Evolutionary conservation across 2,113 vertebrate genomes (phyloP).

Genomic region (Peromyscus polionotus): DNA sequence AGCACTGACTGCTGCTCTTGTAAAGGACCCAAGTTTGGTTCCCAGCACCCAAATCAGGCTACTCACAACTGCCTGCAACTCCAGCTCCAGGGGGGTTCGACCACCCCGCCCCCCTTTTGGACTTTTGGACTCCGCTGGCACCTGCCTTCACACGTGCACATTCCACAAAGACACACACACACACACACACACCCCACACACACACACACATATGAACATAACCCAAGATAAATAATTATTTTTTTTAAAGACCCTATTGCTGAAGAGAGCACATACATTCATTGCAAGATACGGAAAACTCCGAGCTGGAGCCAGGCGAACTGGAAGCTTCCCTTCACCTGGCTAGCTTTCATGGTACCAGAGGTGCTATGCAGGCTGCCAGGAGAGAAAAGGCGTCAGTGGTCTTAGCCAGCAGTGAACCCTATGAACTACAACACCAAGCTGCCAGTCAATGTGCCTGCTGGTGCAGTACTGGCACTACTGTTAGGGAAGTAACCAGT

Average conservation of each 20-base stretch:
- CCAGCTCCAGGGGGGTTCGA: neutral
- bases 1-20: neutral
- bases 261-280: neutral
- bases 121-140: neutral
- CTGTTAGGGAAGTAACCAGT: too few relatives aligned
- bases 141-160: neutral
- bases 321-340: neutral
- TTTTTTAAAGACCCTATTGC: neutral
- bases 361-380: neutral
- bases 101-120: neutral
- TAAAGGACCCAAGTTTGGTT: neutral
- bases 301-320: neutral
- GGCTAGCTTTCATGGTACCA: neutral
- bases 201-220: neutral
- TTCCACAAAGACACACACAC: neutral
- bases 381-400: neutral
- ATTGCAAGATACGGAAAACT: neutral
- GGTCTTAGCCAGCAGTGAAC: neutral
- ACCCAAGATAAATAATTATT: neutral
- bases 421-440: neutral
- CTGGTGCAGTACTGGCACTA: neutral
- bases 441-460: neutral
- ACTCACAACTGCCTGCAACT: neutral
- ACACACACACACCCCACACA: neutral
- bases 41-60: neutral